These are phyloP conservation scores for Micromys minutus DNA, from an alignment of 2,113 vertebrate species.

Conservation along the genomic window DNA sequence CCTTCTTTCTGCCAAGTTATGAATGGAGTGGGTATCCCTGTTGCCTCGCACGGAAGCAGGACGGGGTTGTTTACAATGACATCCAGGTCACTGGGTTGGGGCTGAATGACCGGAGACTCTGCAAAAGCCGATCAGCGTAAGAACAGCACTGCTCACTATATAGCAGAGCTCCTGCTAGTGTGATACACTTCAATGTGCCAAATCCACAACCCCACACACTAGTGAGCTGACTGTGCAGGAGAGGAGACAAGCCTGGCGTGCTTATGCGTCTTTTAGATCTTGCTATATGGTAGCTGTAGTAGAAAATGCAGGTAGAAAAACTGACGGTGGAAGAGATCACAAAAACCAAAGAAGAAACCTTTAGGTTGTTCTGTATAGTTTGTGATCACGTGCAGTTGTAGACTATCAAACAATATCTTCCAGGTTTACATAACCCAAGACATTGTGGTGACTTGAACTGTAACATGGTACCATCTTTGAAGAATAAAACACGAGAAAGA, in stretches of 20 bases:
- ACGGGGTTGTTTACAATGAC: constrained; percentile 92
- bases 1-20: constrained; percentile 98
- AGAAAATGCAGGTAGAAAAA: neutral
- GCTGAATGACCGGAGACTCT: constrained; percentile 93
- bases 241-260: neutral
- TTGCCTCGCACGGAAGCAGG: constrained; percentile 91
- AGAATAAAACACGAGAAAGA: neutral
- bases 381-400: neutral
- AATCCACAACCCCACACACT: neutral
- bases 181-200: neutral
- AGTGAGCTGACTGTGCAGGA: neutral
- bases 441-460: neutral
- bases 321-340: neutral
- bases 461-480: neutral
- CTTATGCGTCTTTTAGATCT: neutral
- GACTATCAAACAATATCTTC: neutral
- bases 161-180: neutral
- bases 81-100: constrained; percentile 89
- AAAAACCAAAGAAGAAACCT: neutral
- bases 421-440: neutral
- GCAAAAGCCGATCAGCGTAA: neutral
- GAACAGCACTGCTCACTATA: neutral
- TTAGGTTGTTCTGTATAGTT: neutral
- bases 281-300: neutral
- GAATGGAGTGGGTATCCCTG: constrained; percentile 91